Conservation (phyloP, 2,888 invertebrate genomes). For the Vanessa cardui region DNA sequence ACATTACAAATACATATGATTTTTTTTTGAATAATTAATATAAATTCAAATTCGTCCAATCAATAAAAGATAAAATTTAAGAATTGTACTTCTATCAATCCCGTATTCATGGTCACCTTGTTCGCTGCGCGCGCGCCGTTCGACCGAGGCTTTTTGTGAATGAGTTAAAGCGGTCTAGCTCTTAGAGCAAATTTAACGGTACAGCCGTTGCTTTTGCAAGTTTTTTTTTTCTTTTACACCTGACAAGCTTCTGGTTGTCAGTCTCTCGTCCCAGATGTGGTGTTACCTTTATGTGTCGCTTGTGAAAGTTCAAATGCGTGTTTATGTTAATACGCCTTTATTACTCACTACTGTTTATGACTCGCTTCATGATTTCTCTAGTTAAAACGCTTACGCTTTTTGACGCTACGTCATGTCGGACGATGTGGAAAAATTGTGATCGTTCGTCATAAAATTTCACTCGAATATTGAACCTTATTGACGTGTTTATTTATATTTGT, state of each 20-base stretch:
- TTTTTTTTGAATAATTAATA: neutral
- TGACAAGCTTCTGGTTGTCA: conserved; percentile 48
- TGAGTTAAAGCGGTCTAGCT: conserved; percentile 59
- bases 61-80: neutral
- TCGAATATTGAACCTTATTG: no score
- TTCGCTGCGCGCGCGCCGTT: conserved; percentile 66
- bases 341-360: conserved; percentile 26
- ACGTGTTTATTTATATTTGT: no score
- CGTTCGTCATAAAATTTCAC: neutral
- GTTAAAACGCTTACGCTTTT: neutral
- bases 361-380: conserved; percentile 3
- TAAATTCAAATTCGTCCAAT: neutral
- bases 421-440: neutral
- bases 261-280: conserved; percentile 43
- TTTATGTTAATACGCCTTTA: conserved; percentile 38
- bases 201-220: conserved; percentile 53
- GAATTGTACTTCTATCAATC: neutral
- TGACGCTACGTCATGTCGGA: neutral
- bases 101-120: conserved; percentile 54
- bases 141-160: conserved; percentile 72
- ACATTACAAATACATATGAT: no score
- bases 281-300: conserved; percentile 39
- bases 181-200: conserved; percentile 77
- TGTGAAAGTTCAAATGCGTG: conserved; percentile 38
- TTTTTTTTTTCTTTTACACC: conserved; percentile 53